Conservation (phyloP, 1,140 invertebrate species). For the Rhyzopertha dominica region DNA sequence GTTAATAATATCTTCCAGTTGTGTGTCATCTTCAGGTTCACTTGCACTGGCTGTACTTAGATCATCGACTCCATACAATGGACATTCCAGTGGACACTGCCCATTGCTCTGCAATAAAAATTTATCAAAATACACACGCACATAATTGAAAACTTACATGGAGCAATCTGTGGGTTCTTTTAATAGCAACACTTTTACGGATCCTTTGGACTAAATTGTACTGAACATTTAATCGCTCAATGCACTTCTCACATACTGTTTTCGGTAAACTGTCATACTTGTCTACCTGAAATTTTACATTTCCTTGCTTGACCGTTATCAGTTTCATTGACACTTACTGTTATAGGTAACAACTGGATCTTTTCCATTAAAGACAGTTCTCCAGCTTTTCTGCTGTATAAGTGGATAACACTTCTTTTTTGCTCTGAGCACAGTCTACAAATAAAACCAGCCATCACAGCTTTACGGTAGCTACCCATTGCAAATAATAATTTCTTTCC, state of each 20-base stretch:
- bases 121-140: neutral
- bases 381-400: conserved; percentile 30
- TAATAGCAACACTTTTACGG: conserved; percentile 25
- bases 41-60: too few species aligned
- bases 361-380: conserved; percentile 29
- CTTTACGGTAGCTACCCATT: conserved; percentile 35
- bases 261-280: conserved; percentile 37
- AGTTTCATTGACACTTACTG: conserved; percentile 22
- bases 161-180: conserved; percentile 24
- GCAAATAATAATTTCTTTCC: too few species aligned
- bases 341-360: conserved; percentile 31
- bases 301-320: too few species aligned
- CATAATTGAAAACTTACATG: conserved; percentile 23
- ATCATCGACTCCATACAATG: conserved; percentile 25
- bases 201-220: conserved; percentile 33
- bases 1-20: too few species aligned
- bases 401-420: conserved; percentile 35
- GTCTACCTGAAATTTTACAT: conserved; percentile 24
- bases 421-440: conserved; percentile 36
- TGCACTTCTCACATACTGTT: conserved; percentile 35
- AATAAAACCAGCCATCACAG: conserved; percentile 33
- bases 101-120: conserved; percentile 29
- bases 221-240: conserved; percentile 29
- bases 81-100: conserved; percentile 31
- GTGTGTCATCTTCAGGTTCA: too few species aligned